Evolutionary conservation across 2,113 vertebrate species (phyloP).

Genomic region (Anguilla japonica): DNA sequence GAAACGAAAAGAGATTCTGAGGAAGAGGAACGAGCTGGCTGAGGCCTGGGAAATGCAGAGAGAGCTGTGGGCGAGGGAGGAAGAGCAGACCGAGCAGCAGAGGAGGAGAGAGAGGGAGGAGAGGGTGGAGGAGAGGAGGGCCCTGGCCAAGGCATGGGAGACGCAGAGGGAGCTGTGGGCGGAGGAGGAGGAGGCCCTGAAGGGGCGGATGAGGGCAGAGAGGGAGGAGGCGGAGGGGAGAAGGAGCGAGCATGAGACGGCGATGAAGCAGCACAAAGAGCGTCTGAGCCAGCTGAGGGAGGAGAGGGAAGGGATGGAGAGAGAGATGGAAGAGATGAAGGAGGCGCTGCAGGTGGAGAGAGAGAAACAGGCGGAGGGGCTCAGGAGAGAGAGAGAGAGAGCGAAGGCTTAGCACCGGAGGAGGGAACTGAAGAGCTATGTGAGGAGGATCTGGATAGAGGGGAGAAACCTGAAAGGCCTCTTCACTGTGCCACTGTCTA

Average conservation of each 20-base stretch:
- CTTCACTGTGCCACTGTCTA: neutral
- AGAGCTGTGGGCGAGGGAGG: neutral
- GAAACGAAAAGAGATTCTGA: neutral
- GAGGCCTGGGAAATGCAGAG: neutral
- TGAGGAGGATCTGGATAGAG: neutral
- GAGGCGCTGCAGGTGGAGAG: neutral
- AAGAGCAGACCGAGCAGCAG: neutral
- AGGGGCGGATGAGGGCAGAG: neutral
- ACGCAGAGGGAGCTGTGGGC: neutral
- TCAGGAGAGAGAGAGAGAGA: neutral
- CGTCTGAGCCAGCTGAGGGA: neutral
- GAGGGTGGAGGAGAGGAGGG: neutral
- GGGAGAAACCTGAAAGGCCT: no score
- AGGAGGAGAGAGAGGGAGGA: neutral
- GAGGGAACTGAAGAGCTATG: neutral
- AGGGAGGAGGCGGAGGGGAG: neutral
- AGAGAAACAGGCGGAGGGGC: neutral
- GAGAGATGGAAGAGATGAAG: neutral
- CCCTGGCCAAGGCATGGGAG: neutral
- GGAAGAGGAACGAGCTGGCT: neutral
- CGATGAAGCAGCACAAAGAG: neutral
- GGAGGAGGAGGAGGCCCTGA: neutral
- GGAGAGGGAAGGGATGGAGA: neutral
- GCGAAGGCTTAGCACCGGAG: neutral
- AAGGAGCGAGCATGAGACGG: neutral